phyloP scores from a whole-genome alignment of 1,140 invertebrate species.

The Zaprionus ornatus region DNA sequence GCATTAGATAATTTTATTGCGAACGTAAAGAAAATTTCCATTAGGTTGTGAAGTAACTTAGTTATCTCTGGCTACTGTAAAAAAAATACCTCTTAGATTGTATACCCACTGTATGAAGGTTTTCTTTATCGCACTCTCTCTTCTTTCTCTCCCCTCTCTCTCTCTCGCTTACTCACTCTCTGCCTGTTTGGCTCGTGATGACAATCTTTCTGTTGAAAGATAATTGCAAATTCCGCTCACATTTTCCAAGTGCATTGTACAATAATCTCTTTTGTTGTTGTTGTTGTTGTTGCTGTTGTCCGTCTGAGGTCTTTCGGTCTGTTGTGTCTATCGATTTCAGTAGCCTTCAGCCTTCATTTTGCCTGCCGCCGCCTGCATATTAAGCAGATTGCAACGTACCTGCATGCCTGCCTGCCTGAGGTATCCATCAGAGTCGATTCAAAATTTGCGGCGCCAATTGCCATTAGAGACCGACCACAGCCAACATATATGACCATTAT shows the following conservation, averaged over 20 bases:
- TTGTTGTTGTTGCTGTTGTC: slow-evolving; percentile 18
- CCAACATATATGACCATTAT: slow-evolving; percentile 11
- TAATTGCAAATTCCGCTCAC: slow-evolving; percentile 62
- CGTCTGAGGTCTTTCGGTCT: slow-evolving; percentile 26
- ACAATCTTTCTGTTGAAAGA: slow-evolving; percentile 11
- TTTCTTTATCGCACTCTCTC: not conserved
- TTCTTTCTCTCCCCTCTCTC: not conserved
- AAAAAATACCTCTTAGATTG: not conserved
- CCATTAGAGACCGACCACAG: slow-evolving; percentile 31
- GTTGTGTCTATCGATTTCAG: slow-evolving; percentile 69
- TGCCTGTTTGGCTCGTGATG: slow-evolving; percentile 6
- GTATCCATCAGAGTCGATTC: slow-evolving; percentile 43
- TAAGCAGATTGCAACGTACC: slow-evolving; percentile 42
- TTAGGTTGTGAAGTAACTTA: not conserved
- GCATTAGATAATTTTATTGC: not conserved
- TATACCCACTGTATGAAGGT: not conserved
- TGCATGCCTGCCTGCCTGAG: not conserved
- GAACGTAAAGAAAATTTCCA: not conserved
- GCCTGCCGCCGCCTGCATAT: slow-evolving; percentile 60
- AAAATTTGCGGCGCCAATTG: slow-evolving; percentile 53
- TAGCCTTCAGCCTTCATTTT: slow-evolving; percentile 69
- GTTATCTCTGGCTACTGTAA: not conserved
- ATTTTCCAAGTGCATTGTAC: slow-evolving; percentile 61
- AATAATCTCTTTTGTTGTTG: slow-evolving; percentile 46
- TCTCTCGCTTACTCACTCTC: slow-evolving; percentile 7